A percentile compares a stretch with the other conserved stretches of the same genome.
Evolutionary conservation across 2,113 vertebrate genomes (phyloP).

Genomic region (Corydoras maculifer): DNA sequence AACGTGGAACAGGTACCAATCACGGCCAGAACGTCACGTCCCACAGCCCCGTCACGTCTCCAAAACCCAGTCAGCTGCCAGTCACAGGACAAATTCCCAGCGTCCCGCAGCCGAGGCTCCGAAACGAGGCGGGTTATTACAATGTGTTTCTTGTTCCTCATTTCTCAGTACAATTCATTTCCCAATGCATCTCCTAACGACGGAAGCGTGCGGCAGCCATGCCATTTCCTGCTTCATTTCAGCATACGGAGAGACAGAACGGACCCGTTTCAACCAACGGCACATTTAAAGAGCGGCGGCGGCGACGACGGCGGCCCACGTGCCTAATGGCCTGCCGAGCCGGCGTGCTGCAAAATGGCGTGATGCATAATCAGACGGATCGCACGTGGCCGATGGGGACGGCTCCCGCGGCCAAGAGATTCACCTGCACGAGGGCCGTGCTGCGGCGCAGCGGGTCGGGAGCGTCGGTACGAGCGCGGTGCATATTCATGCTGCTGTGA

Average conservation of each 20-base stretch:
- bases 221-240: neutral
- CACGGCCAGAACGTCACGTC: slow-evolving; percentile 25
- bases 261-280: slow-evolving; percentile 8
- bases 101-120: neutral
- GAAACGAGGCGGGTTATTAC: slow-evolving; percentile 6
- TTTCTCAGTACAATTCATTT: slow-evolving; percentile 13
- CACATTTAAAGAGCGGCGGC: slow-evolving; percentile 27
- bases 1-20: slow-evolving; percentile 55
- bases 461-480: slow-evolving; percentile 1
- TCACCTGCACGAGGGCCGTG: neutral
- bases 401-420: neutral
- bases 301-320: slow-evolving; percentile 9
- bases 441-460: neutral
- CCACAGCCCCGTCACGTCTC: too few species aligned
- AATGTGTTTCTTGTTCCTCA: neutral
- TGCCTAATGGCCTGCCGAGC: slow-evolving; percentile 5
- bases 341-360: slow-evolving; percentile 17
- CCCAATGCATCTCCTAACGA: slow-evolving; percentile 11
- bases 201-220: slow-evolving; percentile 16
- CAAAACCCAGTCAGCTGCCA: slow-evolving; percentile 21
- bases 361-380: too few species aligned
- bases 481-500: neutral
- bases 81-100: neutral
- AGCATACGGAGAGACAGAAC: slow-evolving; percentile 9
- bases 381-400: too few species aligned